Percentiles rank a stretch among this genome's conserved stretches.
These are phyloP conservation scores for Laupala kohalensis DNA, from an alignment of 1,140 invertebrate genomes.

Conservation along the genomic window DNA sequence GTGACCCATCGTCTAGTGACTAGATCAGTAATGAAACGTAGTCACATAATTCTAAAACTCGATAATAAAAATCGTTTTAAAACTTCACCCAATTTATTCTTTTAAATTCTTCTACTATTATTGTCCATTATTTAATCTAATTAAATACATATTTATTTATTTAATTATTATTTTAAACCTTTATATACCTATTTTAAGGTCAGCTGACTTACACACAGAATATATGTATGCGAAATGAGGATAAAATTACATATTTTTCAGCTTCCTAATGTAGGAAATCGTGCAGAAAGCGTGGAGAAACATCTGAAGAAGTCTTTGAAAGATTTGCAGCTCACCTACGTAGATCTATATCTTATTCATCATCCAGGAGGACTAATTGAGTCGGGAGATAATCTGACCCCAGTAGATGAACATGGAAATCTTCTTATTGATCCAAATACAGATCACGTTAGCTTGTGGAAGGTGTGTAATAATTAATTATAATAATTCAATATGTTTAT, in stretches of 20 bases:
- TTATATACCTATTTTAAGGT: too few species aligned
- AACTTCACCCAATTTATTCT: too few species aligned
- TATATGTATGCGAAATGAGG: too few species aligned
- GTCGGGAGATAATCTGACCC: slow-evolving; percentile 15
- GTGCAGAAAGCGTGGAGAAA: slow-evolving; percentile 38
- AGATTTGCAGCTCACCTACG: slow-evolving; percentile 44
- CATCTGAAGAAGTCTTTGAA: slow-evolving; percentile 43
- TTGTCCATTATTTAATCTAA: too few species aligned
- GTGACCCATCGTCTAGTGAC: too few species aligned
- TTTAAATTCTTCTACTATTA: too few species aligned
- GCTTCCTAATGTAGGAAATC: slow-evolving; percentile 26
- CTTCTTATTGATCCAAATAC: slow-evolving; percentile 25
- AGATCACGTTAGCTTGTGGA: slow-evolving; percentile 32
- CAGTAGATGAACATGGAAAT: slow-evolving; percentile 18
- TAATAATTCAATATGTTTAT: background rate
- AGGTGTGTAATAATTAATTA: slow-evolving; percentile 23
- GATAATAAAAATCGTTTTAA: too few species aligned
- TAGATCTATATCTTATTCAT: slow-evolving; percentile 58
- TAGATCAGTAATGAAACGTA: too few species aligned
- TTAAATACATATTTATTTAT: too few species aligned
- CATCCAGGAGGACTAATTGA: slow-evolving; percentile 30
- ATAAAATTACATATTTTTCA: slow-evolving; percentile 28
- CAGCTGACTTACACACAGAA: too few species aligned
- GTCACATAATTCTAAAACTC: too few species aligned
- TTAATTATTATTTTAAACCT: too few species aligned